These are phyloP conservation scores for Macaca fascicularis DNA, from an alignment of 2,113 vertebrate genomes.

Conservation along the genomic window T2T-MFA8v1.1 NC_088377.1:46700001-46700500, in stretches of 20 bases:
- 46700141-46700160: neutral
- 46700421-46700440: neutral
- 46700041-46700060: neutral
- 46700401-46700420: neutral
- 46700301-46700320: too few species aligned
- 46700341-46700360: too few species aligned
- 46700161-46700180: neutral
- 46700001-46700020: neutral
- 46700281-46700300: too few species aligned
- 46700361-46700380: too few species aligned
- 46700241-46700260: too few species aligned
- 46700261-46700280: too few species aligned
- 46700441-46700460: neutral
- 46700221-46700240: too few species aligned
- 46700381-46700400: too few species aligned
- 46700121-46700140: neutral
- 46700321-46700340: too few species aligned
- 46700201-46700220: too few species aligned
- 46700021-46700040: neutral
- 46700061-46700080: neutral
- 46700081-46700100: neutral
- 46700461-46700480: neutral
- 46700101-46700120: neutral
- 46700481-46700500: neutral
- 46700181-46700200: neutral